These are phyloP conservation scores for Ictalurus furcatus DNA, from an alignment of 2,113 vertebrate genomes.

Conservation along the genomic window DNA sequence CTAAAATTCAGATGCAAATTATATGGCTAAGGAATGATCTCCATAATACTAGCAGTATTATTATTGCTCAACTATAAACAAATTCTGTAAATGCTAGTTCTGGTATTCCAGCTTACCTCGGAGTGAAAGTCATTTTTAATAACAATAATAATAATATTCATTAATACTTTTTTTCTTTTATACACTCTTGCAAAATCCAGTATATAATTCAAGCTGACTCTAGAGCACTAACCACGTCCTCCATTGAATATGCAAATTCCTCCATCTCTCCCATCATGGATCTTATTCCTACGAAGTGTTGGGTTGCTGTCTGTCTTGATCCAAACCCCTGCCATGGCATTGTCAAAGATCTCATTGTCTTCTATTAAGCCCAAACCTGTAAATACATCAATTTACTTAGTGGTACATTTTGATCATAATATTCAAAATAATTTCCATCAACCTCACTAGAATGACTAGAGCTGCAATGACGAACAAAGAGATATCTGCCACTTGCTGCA, in stretches of 20 bases:
- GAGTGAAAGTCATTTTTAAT: not conserved
- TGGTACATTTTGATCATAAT: too few relatives aligned
- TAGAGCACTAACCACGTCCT: conserved; percentile 83
- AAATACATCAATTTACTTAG: not conserved
- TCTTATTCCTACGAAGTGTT: conserved; percentile 97
- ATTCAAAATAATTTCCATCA: too few relatives aligned
- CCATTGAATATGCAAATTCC: conserved; percentile 99
- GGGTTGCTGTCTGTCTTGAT: conserved; percentile 99
- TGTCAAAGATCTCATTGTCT: conserved; percentile 99
- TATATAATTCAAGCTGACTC: too few relatives aligned
- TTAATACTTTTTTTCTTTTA: too few relatives aligned
- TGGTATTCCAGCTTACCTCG: not conserved
- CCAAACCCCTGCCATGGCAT: conserved; percentile 99
- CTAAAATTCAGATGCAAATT: too few relatives aligned
- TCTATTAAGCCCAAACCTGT: conserved; percentile 96
- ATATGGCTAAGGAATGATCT: too few relatives aligned
- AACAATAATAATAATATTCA: too few relatives aligned
- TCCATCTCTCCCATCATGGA: conserved; percentile 96
- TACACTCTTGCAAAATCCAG: too few relatives aligned
- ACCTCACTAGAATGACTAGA: not conserved
- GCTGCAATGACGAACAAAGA: not conserved
- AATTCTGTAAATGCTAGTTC: not conserved
- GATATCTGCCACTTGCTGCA: not conserved
- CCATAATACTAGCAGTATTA: too few relatives aligned
- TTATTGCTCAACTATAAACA: too few relatives aligned